These are phyloP conservation scores for Poeciliopsis infans DNA, from an alignment of 2,797 vertebrate species.

Conservation along the genomic window DNA sequence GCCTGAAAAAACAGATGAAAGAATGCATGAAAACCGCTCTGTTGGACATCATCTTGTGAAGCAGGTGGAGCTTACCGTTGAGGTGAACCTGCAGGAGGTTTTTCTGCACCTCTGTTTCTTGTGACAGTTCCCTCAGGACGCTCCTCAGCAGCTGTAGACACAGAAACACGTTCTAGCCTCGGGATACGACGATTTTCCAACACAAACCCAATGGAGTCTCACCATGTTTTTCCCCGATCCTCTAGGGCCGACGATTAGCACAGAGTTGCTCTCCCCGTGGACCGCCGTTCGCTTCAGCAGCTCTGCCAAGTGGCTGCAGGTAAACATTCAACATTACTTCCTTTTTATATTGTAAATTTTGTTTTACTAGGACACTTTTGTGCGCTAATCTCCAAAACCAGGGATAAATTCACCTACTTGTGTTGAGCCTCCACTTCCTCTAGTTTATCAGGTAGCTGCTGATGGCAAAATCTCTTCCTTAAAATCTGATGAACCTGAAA, in stretches of 20 bases:
- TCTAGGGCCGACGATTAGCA: slow-evolving; percentile 91
- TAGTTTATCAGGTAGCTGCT: slow-evolving; percentile 70
- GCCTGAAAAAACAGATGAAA: slow-evolving; percentile 73
- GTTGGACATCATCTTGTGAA: accelerated
- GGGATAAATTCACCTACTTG: slow-evolving; percentile 81
- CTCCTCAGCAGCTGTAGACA: slow-evolving; percentile 83
- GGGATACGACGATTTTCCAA: background rate
- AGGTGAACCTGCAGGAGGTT: slow-evolving; percentile 91
- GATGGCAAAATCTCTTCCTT: slow-evolving; percentile 86
- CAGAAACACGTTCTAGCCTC: slow-evolving; percentile 3
- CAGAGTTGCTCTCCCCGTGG: slow-evolving; percentile 95
- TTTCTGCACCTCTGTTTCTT: slow-evolving; percentile 80
- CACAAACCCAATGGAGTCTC: slow-evolving; percentile 27
- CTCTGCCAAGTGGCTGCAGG: slow-evolving; percentile 89
- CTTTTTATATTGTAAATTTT: background rate
- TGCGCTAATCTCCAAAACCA: slow-evolving; percentile 32
- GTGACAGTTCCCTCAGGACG: slow-evolving; percentile 86
- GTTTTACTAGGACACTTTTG: slow-evolving; percentile 46
- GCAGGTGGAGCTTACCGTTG: slow-evolving; percentile 79
- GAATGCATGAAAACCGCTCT: background rate
- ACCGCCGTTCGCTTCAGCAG: slow-evolving; percentile 89
- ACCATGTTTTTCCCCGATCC: slow-evolving; percentile 94
- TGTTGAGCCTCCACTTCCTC: slow-evolving; percentile 88
- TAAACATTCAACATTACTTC: background rate
- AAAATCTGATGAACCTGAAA: slow-evolving; percentile 86